These are phyloP conservation scores for Neosalanx taihuensis DNA, from an alignment of 2,797 vertebrate genomes.

Conservation along the genomic window DNA sequence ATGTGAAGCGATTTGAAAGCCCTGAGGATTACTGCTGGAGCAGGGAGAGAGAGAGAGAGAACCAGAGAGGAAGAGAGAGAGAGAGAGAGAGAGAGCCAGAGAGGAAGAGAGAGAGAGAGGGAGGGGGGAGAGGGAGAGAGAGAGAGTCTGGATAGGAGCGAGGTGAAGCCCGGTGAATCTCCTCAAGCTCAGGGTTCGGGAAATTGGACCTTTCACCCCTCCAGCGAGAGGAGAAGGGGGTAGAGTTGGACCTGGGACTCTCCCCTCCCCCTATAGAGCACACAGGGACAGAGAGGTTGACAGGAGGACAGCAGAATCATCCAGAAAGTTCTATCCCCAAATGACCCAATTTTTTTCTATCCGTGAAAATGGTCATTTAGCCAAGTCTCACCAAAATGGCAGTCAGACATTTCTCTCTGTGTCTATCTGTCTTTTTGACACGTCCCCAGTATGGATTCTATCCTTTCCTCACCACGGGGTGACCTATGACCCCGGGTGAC, in stretches of 20 bases:
- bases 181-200: no score
- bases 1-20: slow-evolving; percentile 16
- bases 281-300: no score
- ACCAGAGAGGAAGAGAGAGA: not conserved
- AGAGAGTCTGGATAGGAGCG: not conserved
- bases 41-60: not conserved
- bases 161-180: no score
- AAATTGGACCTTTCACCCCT: no score
- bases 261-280: no score
- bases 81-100: not conserved
- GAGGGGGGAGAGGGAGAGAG: not conserved
- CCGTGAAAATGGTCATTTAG: not conserved
- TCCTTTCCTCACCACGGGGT: not conserved
- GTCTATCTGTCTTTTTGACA: not conserved
- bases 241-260: no score
- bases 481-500: not conserved
- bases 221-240: no score
- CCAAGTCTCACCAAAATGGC: not conserved
- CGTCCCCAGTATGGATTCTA: not conserved
- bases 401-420: not conserved
- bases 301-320: no score
- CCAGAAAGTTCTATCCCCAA: no score
- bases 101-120: not conserved
- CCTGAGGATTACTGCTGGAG: slow-evolving; percentile 9
- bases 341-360: no score